Base-by-base conservation (phyloP, 2,797 vertebrate genomes). In the Ptychobarbus kaznakovi region DNA sequence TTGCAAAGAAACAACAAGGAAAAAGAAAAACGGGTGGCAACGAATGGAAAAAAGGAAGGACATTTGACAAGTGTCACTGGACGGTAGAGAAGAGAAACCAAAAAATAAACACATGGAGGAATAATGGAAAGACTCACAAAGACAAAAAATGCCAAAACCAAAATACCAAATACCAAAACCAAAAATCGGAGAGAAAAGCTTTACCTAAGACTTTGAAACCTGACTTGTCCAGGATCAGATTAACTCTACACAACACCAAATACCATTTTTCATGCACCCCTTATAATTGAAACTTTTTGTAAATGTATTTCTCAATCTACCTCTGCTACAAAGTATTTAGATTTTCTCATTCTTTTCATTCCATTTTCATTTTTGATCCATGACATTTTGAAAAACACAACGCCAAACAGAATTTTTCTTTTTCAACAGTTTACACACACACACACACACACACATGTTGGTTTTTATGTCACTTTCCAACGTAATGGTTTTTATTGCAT, bases 171-270 rank as follows among this genome's bases (percentile, higher is more conserved):
- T 94, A 94, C 95, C 95, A 94, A 96, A 96, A 94, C 94, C 92
- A 94, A 96, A 90, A 92, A 93, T 94, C 90, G 94, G 95, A 96
- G 93, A 94, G 95, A 96, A 95, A 95, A 97, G 96, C 96, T 97
- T 97, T 96, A 97, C 94, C 92, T 96, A 93, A 96, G 94, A 95
- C 95, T 94, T 95, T 92, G 91, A 91, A 93, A 92, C 90, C 91
- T 93, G 94, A 93, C 91, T 92, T 28, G 84, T 89, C 91, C 90
- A 66, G 90, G 94, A 92, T 93, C 93, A 84, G 89, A 79, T 72
- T 88, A 90, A 83, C 83, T 76, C 88, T 83, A 86, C 90, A 89
- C 76, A 69, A 83, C 66, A 74, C 81, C 83, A 86, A 81, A 89
- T 89, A 90, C 22, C 49, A 61, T 58, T 4, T 81, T 5, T 20